Base-by-base conservation (phyloP, 2,888 invertebrate genomes). In the Tetrapedia diversipes region DNA sequence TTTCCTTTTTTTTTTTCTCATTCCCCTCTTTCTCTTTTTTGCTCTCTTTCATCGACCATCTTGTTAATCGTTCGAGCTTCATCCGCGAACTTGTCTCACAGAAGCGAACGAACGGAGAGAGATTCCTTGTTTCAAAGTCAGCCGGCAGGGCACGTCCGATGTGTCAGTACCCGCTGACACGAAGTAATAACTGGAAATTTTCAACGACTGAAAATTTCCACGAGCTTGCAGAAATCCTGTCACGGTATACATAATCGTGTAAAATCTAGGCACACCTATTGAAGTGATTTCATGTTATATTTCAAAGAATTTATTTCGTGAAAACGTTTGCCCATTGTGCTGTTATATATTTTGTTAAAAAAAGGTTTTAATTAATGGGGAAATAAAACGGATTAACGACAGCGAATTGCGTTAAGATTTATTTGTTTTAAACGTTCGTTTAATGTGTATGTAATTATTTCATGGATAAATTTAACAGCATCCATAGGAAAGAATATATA, bases 21-120 rank as follows among this genome's bases (percentile, higher is more conserved):
- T 34, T 10, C 11, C 4, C 27, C 0, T 34, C 10, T 45, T 22
- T 29, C 14, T 43, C 8, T 19, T 6, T 56, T 6, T 2, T 14
- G 10, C 22, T 24, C 22, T 10, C 10, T 59, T 34, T 41, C 24
- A 34, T 53, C 43, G 54, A 43, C 29, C 54, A 54, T 51, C 72
- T 47, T 41, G 76, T 69, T 69, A 79, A 79, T 72, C 71, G 72
- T 10, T 41, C 64, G 47, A 27, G 78, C 67, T 68, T 66, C 59
- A 32, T 60, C 39, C 67, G 54, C 53, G 43, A 74, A 78, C 56
- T 74, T 66, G 66, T 54, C 60, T 67, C 57, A 16, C 32, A 0
- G 57, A 34, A 29, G 29, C 49, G 67, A 34, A 34, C 65, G 63
- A 47, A 47, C 27, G 49, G 22, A 16, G 57, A 16, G 57, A 27